These are phyloP conservation scores for Anguilla rostrata DNA, from an alignment of 2,113 vertebrate genomes.

Conservation along the genomic window DNA sequence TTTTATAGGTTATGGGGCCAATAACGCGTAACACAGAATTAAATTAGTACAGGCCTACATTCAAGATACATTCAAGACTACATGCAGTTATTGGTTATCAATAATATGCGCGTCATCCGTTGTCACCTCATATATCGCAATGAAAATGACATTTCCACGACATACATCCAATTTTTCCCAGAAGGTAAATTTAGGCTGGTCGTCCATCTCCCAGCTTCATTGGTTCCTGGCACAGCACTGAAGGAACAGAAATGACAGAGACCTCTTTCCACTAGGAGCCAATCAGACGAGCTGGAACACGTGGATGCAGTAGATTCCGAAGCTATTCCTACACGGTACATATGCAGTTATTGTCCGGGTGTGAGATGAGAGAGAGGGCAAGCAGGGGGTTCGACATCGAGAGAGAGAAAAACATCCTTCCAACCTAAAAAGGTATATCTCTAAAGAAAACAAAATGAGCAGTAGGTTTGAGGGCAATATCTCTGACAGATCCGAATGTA, in stretches of 20 bases:
- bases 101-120: too few relatives aligned
- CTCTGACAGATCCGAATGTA: conserved; percentile 73
- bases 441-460: conserved; percentile 64
- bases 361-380: conserved; percentile 47
- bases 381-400: conserved; percentile 35
- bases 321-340: conserved; percentile 37
- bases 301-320: conserved; percentile 69
- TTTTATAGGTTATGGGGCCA: too few relatives aligned
- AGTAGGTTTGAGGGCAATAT: conserved; percentile 73
- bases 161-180: too few relatives aligned
- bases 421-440: conserved; percentile 1
- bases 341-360: conserved; percentile 8
- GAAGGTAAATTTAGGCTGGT: too few relatives aligned
- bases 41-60: too few relatives aligned
- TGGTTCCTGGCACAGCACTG: too few relatives aligned
- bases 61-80: too few relatives aligned
- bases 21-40: too few relatives aligned
- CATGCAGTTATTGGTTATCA: too few relatives aligned
- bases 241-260: not conserved
- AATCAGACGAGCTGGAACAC: conserved; percentile 70
- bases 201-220: too few relatives aligned
- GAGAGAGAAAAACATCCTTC: not conserved
- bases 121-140: too few relatives aligned
- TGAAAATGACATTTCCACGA: too few relatives aligned
- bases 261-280: conserved; percentile 51